phyloP scores from a whole-genome alignment of 2,113 vertebrate species.

The Athene noctua region DNA sequence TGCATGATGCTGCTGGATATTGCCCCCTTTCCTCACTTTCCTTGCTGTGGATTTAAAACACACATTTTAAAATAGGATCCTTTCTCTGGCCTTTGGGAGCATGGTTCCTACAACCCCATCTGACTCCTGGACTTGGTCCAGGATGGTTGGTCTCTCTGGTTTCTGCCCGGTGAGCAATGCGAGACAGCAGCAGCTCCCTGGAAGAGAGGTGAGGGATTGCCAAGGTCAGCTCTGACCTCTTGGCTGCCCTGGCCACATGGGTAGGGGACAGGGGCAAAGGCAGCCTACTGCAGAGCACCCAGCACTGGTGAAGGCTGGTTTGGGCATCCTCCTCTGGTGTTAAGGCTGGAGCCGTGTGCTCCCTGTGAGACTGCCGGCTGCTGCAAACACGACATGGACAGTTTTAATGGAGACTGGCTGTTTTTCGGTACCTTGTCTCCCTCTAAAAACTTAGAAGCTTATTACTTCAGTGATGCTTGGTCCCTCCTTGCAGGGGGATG shows the following conservation, averaged over 20 bases:
- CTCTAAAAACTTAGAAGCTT: neutral
- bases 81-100: neutral
- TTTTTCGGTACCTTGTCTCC: neutral
- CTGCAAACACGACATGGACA: neutral
- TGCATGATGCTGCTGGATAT: neutral
- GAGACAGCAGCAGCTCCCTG: neutral
- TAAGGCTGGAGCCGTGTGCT: neutral
- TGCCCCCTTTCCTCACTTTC: neutral
- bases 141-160: neutral
- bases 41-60: neutral
- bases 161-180: neutral
- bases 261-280: neutral
- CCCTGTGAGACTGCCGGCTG: fast-evolving
- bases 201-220: fast-evolving
- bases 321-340: neutral
- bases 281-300: neutral
- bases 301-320: neutral
- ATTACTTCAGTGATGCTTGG: neutral
- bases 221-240: neutral
- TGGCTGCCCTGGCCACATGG: neutral
- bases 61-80: neutral
- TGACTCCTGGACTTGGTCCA: neutral
- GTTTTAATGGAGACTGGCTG: neutral
- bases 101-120: neutral
- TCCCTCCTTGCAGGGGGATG: neutral